Evolutionary conservation across 2,113 vertebrate genomes (phyloP), one percentile per base, ranked within the genome.

Genomic region (Ammodytes dubius): DNA sequence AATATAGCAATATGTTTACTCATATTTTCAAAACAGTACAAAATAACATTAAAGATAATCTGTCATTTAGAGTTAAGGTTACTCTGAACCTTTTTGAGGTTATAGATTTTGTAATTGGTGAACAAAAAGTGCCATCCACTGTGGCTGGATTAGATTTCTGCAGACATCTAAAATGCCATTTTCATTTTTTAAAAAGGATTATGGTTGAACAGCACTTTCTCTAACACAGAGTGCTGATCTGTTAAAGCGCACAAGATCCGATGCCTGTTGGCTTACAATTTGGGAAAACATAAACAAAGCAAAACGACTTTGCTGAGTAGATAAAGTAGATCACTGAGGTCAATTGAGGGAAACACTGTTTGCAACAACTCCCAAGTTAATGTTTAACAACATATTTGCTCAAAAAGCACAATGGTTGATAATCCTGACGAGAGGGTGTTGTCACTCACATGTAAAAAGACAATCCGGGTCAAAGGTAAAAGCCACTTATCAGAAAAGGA

Each of bases 141-240:
- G 14, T 39, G 39, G 42, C 47, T 58, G 49, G 65, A 77, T 82
- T 14, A 59, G 13, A 58, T 19, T 43, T 73, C 8, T 35, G 45
- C 43, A n/a, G 49, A 81, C 66, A 19, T 70, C 0, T 27, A 56
- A 53, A 69, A 56, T 42, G n/a, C 54, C 54, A 65, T 35, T 40
- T 57, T 45, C 6, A 19, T 2, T 71, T 59, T 13, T 57, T 17
- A 65, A 67, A 7, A 6, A 43, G 56, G 81, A 84, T 84, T 73
- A 81, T 10, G n/a, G 6, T 64, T 56, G 1, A 68, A 69, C 37
- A 83, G 61, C 43, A 67, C 67, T 75, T 63, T 63, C 69, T 74
- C 47, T 74, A 46, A 14, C 5, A 4, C n/a, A 3, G n/a, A 42
- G 49, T 43, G 43, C 68, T 77, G 65, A 61, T 76, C 70, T 71